These are phyloP conservation scores for Naja naja DNA, from an alignment of 2,113 vertebrate genomes.

Conservation along the genomic window DNA sequence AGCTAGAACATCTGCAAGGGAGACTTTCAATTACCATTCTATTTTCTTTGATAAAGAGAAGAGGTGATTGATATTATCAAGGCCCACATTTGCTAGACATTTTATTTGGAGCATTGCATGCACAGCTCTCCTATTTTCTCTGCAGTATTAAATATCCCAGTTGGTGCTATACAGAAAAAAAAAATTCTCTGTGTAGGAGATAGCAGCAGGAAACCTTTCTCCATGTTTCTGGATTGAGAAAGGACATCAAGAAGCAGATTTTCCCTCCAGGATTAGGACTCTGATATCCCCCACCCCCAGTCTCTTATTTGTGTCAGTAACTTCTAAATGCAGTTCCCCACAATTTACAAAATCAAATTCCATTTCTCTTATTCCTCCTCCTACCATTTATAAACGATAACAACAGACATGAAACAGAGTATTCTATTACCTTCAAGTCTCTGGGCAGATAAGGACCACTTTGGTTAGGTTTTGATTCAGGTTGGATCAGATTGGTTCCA, in stretches of 20 bases:
- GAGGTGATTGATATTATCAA: background rate
- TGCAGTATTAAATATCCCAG: background rate
- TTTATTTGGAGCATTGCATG: background rate
- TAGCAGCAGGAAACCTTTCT: background rate
- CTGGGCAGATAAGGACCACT: constrained; percentile 36
- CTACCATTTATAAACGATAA: background rate
- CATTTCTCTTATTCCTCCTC: background rate
- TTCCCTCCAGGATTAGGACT: background rate
- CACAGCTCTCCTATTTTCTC: background rate
- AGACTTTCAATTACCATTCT: background rate
- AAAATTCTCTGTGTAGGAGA: background rate
- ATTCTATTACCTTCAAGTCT: constrained; percentile 66
- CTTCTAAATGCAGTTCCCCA: background rate
- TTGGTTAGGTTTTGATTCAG: constrained; percentile 56
- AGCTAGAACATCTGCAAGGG: background rate
- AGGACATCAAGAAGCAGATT: background rate
- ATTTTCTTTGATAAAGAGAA: background rate
- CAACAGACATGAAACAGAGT: background rate
- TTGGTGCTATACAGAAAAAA: background rate
- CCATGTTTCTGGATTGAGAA: background rate
- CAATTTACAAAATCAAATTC: background rate
- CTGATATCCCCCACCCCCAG: background rate
- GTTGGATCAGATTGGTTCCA: constrained; percentile 45
- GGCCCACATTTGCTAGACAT: background rate
- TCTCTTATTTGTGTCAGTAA: background rate